Evolutionary conservation across 1,140 invertebrate species (phyloP).

Genomic region (Samia ricini): DNA sequence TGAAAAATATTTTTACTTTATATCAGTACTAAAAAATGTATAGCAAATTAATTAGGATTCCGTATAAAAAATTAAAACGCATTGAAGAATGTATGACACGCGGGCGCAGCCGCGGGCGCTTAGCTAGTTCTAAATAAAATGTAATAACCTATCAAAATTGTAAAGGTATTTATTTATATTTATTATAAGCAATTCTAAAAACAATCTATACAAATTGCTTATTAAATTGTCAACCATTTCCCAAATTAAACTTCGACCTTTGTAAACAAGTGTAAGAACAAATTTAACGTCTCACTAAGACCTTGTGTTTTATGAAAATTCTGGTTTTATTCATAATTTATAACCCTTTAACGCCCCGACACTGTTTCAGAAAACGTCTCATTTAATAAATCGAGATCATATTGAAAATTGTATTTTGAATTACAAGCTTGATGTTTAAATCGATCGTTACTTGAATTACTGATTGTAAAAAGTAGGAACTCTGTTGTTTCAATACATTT

Average conservation of each 20-base stretch:
- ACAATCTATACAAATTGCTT: background rate
- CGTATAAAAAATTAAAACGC: no score
- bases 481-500: background rate
- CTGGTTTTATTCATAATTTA: constrained; percentile 7
- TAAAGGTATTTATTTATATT: background rate
- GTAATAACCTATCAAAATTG: no score
- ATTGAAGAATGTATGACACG: no score
- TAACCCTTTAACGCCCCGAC: constrained; percentile 6
- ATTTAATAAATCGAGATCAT: constrained; percentile 3
- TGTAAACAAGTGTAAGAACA: background rate
- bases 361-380: constrained; percentile 4
- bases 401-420: constrained; percentile 5
- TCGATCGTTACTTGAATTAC: background rate
- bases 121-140: no score
- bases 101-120: no score
- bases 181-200: background rate
- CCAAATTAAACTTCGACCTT: constrained; percentile 1
- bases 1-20: no score
- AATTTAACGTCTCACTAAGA: constrained; percentile 3
- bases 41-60: no score
- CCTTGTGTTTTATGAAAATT: background rate
- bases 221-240: constrained; percentile 1
- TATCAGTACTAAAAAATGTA: no score
- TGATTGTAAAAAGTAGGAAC: background rate
- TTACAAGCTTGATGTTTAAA: constrained; percentile 1